Conservation (phyloP, 2,888 invertebrate species). For the Synanthedon vespiformis region DNA sequence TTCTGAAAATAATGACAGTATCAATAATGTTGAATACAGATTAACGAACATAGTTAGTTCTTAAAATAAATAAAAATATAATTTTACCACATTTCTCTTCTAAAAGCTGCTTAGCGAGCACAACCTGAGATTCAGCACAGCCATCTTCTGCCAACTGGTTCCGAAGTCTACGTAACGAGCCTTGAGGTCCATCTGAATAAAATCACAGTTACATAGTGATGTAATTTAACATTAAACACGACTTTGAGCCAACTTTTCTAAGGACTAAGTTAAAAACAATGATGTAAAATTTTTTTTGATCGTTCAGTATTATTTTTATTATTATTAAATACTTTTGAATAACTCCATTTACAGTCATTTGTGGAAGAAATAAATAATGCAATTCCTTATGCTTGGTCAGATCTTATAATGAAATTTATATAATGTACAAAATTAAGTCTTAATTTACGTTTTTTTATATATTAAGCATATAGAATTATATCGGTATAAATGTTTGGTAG, state of each 20-base stretch:
- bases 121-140: slow-evolving; percentile 89
- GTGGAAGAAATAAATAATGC: too few relatives aligned
- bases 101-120: slow-evolving; percentile 85
- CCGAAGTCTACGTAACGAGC: slow-evolving; percentile 73
- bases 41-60: neutral
- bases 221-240: neutral
- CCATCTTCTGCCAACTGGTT: slow-evolving; percentile 88
- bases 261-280: neutral
- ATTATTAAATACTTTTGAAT: too few relatives aligned
- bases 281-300: neutral
- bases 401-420: too few relatives aligned
- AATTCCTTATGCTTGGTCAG: too few relatives aligned
- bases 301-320: neutral
- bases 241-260: too few relatives aligned
- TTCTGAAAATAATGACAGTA: slow-evolving; percentile 51
- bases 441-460: too few relatives aligned
- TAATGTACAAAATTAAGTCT: too few relatives aligned
- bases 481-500: too few relatives aligned
- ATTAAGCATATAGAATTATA: too few relatives aligned
- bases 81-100: slow-evolving; percentile 80
- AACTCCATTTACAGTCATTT: too few relatives aligned
- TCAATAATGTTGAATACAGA: neutral
- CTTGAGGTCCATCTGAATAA: slow-evolving; percentile 74
- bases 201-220: slow-evolving; percentile 5
- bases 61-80: too few relatives aligned